Base-by-base conservation (phyloP, 2,113 vertebrate species). In the Tachycineta bicolor region DNA sequence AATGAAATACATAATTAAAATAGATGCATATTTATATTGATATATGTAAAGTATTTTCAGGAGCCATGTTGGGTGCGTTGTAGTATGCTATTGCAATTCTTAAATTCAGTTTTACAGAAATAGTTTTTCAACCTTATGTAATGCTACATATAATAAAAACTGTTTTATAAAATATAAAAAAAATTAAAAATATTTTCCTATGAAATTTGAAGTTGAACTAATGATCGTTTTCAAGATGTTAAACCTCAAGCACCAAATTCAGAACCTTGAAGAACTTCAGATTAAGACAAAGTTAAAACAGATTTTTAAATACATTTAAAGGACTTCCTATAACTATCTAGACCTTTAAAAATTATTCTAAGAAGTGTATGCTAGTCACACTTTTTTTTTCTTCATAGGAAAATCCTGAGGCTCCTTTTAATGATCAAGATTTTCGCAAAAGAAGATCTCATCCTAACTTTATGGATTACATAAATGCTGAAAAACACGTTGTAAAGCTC, bases 381-480 rank as follows among this genome's bases (percentile, higher is more conserved):
- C 37, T 37, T 37, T 56, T 65, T 37, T 73, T 94, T 76, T 56
- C 63, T 93, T 91, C 15, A 4, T 46, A 99, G 99, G 98, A 99
- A 12, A 97, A 99, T 87, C 87, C 84, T 12, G 98, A 98, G 37
- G 70, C 97, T 78, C 97, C 98, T 28, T 98, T 99, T 76, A 99
- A 92, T 3, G 99, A 99, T 75, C 98, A 98, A 17, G 97, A 99
- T 71, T 99, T 99, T 96, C 97, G 98, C 64, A 98, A 89, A 95
- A 98, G 99, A 96, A 98, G 96, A 96, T 41, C 98, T 75, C 99
- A 99, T 93, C 98, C 98, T 21, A 98, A 97, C 89, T 99, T 99
- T 94, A 79, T 95, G 46, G 95, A 96, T 50, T 98, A 99, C 83
- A 97, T 98, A 50, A 98, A 98, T 90, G 96, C 98, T 60, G 99